Conservation (phyloP, 2,797 vertebrate genomes). For the Pelobates cultripes region DNA sequence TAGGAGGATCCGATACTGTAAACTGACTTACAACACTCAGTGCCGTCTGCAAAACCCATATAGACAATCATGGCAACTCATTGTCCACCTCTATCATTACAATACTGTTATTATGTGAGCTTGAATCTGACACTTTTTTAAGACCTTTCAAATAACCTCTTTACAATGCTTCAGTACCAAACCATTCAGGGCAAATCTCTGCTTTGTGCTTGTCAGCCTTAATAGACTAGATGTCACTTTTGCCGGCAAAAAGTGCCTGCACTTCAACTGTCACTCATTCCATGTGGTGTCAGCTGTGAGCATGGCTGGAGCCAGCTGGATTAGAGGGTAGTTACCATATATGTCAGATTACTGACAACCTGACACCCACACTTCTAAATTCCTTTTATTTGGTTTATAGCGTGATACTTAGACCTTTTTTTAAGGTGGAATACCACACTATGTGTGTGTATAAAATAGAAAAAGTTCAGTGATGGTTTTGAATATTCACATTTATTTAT, state of each 20-base stretch:
- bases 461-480: neutral
- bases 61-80: constrained; percentile 93
- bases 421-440: constrained; percentile 71
- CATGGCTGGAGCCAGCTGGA: constrained; percentile 97
- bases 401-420: constrained; percentile 70
- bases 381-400: constrained; percentile 93
- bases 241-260: constrained; percentile 95
- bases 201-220: constrained; percentile 99
- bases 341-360: constrained; percentile 99
- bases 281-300: constrained; percentile 93
- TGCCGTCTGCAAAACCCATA: constrained; percentile 83
- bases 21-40: constrained; percentile 64
- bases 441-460: constrained; percentile 7
- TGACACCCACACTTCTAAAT: constrained; percentile 97
- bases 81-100: constrained; percentile 98
- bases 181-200: constrained; percentile 97
- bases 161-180: constrained; percentile 94
- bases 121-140: constrained; percentile 95
- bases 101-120: constrained; percentile 99
- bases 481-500: neutral
- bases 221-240: constrained; percentile 99
- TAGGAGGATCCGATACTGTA: constrained; percentile 69
- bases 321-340: constrained; percentile 99
- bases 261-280: constrained; percentile 99
- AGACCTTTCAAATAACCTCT: constrained; percentile 98